Conservation (phyloP, 2,113 vertebrate species). For the Mastomys natalensis region DNA sequence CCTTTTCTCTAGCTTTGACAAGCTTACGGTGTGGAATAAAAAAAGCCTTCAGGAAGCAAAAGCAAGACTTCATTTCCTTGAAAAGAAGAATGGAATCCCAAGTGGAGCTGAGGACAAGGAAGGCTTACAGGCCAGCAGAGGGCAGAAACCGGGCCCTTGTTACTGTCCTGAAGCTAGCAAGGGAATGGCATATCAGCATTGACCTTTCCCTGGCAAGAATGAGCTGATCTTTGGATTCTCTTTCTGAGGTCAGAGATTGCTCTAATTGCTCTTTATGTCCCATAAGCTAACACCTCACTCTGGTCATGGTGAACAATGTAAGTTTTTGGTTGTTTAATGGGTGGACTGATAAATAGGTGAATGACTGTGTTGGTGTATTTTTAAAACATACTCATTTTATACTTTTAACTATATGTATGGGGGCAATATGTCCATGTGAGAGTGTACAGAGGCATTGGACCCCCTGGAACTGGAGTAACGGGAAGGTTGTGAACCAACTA, state of each 20-base stretch:
- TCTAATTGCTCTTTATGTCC: not conserved
- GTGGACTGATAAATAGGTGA: no score
- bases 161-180: not conserved
- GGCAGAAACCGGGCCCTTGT: not conserved
- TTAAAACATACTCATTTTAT: not conserved
- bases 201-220: not conserved
- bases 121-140: not conserved
- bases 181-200: not conserved
- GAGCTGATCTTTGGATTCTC: not conserved
- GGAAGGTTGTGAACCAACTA: no score
- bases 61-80: conserved; percentile 34
- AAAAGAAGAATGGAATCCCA: not conserved
- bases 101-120: not conserved
- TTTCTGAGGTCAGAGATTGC: not conserved
- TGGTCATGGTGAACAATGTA: no score
- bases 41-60: conserved; percentile 31
- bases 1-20: not conserved
- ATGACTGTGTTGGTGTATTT: not conserved
- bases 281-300: not conserved
- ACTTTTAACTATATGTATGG: not conserved
- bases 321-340: not conserved
- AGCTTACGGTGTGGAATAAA: not conserved
- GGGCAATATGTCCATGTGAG: not conserved
- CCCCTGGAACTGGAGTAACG: not conserved
- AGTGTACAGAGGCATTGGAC: no score